These are phyloP conservation scores for Rhinolophus ferrumequinum DNA, from an alignment of 2,113 vertebrate species.

Conservation along the genomic window DNA sequence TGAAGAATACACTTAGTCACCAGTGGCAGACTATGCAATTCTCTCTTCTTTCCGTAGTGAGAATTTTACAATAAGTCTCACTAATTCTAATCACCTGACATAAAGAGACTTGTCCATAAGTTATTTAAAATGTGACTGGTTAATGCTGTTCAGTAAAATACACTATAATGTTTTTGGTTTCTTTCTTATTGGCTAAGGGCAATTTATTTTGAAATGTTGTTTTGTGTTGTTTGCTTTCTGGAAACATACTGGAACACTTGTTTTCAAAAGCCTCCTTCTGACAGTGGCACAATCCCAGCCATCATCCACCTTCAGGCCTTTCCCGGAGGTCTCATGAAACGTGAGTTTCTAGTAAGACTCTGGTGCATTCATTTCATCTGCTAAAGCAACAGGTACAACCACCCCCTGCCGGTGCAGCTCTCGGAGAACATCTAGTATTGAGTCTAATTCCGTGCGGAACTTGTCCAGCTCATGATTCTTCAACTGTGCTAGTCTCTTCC, in stretches of 20 bases:
- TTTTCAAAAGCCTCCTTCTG: background rate
- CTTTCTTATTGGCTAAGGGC: background rate
- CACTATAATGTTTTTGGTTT: background rate
- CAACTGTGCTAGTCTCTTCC: slow-evolving; percentile 90
- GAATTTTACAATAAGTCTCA: background rate
- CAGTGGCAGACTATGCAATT: background rate
- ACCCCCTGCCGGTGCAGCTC: slow-evolving; percentile 93
- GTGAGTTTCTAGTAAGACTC: slow-evolving; percentile 65
- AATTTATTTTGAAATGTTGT: slow-evolving; percentile 49
- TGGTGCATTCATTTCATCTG: background rate
- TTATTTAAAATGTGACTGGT: background rate
- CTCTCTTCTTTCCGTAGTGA: background rate
- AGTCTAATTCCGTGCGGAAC: slow-evolving; percentile 94
- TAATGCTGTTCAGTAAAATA: slow-evolving; percentile 40
- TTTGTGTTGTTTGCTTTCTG: background rate
- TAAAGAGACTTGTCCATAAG: background rate
- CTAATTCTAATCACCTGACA: background rate
- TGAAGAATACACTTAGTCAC: background rate
- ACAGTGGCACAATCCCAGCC: background rate
- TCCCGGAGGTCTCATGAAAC: background rate
- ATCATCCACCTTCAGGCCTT: background rate
- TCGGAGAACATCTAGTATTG: slow-evolving; percentile 92
- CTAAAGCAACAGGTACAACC: slow-evolving; percentile 84
- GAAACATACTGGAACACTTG: background rate
- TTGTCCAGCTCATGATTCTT: slow-evolving; percentile 92